Conservation (phyloP, 2,888 invertebrate species). For the Ophioninae sp. region DNA sequence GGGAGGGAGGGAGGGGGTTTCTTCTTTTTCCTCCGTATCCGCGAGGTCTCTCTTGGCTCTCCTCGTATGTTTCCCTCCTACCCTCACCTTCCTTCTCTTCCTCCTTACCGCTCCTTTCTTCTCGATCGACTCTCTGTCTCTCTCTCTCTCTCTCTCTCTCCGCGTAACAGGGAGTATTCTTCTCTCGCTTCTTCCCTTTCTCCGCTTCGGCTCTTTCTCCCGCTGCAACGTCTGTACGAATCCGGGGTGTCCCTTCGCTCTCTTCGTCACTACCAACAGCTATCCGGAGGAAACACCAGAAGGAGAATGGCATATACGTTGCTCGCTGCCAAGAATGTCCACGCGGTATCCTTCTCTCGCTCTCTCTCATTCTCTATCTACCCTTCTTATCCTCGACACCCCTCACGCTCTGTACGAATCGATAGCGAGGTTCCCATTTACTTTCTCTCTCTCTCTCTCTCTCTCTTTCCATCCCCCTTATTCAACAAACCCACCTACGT, state of each 20-base stretch:
- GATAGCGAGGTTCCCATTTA: slow-evolving; percentile 50
- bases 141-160: too few relatives aligned
- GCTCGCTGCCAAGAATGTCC: slow-evolving; percentile 76
- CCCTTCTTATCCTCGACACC: slow-evolving; percentile 51
- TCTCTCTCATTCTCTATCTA: too few relatives aligned
- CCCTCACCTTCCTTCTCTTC: slow-evolving; percentile 55
- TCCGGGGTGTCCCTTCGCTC: slow-evolving; percentile 47
- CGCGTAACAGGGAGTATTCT: slow-evolving; percentile 40
- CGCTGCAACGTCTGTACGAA: slow-evolving; percentile 39
- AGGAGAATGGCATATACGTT: slow-evolving; percentile 67
- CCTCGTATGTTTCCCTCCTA: slow-evolving; percentile 54
- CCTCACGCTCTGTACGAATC: slow-evolving; percentile 60
- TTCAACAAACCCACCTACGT: slow-evolving; percentile 63
- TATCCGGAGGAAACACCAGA: slow-evolving; percentile 52
- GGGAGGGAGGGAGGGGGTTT: slow-evolving; percentile 75
- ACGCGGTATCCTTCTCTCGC: slow-evolving; percentile 69
- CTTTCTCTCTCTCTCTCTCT: slow-evolving; percentile 44
- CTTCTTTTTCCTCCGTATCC: slow-evolving; percentile 73
- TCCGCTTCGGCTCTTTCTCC: slow-evolving; percentile 62
- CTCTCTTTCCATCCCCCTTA: slow-evolving; percentile 63
- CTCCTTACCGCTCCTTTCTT: slow-evolving; percentile 58
- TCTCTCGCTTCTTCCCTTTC: slow-evolving; percentile 64
- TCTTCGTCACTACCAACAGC: slow-evolving; percentile 68
- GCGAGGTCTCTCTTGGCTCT: slow-evolving; percentile 71
- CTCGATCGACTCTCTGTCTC: slow-evolving; percentile 58